phyloP scores from a whole-genome alignment of 2,113 vertebrate genomes.

The Amphilophus citrinellus region DNA sequence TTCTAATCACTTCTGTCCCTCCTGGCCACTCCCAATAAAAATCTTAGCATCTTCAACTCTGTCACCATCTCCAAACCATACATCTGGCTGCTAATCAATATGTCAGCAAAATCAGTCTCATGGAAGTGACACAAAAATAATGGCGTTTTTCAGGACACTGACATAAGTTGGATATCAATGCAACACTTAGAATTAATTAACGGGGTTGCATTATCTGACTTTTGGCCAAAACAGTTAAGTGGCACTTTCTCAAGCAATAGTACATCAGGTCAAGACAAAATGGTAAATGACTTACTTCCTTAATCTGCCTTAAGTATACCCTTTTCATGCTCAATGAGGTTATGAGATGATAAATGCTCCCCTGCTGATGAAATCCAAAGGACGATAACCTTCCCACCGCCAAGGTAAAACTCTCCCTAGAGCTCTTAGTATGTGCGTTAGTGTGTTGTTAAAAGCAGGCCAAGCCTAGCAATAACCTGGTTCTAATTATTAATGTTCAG shows the following conservation, averaged over 20 bases:
- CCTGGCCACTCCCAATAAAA: neutral
- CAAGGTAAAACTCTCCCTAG: slow-evolving; percentile 49
- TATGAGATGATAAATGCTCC: slow-evolving; percentile 47
- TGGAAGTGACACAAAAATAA: slow-evolving; percentile 18
- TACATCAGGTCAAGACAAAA: slow-evolving; percentile 27
- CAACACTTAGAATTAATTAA: slow-evolving; percentile 25
- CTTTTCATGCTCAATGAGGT: slow-evolving; percentile 14
- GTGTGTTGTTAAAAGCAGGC: slow-evolving; percentile 40
- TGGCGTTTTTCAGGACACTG: slow-evolving; percentile 11
- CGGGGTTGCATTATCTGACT: neutral
- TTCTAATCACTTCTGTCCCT: neutral
- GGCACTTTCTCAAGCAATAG: slow-evolving; percentile 11
- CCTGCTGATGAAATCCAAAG: slow-evolving; percentile 33
- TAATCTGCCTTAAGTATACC: slow-evolving; percentile 9
- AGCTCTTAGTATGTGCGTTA: slow-evolving; percentile 45
- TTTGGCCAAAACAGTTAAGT: slow-evolving; percentile 14
- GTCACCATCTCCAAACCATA: neutral
- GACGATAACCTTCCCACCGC: slow-evolving; percentile 63
- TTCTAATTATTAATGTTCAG: slow-evolving; percentile 47
- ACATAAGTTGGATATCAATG: slow-evolving; percentile 15
- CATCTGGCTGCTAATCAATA: neutral
- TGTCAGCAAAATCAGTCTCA: slow-evolving; percentile 5
- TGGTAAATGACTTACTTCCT: slow-evolving; percentile 14
- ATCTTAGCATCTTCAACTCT: neutral
- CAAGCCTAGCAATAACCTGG: slow-evolving; percentile 27